phyloP scores from a whole-genome alignment of 2,888 invertebrate genomes.

The Troglohyphantes excavatus region DNA sequence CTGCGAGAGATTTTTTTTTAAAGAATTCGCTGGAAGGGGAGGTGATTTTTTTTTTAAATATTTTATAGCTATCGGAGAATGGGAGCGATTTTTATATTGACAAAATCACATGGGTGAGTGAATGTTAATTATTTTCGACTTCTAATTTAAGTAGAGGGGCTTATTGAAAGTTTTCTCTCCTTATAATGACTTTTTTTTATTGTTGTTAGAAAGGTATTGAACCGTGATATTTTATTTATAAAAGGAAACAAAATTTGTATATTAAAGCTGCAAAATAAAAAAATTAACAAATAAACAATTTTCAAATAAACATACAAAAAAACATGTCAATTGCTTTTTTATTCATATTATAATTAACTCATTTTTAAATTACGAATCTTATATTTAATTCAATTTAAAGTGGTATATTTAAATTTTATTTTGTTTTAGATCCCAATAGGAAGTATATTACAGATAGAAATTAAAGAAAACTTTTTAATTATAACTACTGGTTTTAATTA shows the following conservation, averaged over 20 bases:
- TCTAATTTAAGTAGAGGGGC: neutral
- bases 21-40: neutral
- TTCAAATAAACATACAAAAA: no score
- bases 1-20: neutral
- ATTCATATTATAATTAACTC: no score
- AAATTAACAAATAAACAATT: no score
- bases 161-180: neutral
- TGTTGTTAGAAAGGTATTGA: neutral
- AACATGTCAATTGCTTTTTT: no score
- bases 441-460: no score
- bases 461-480: no score
- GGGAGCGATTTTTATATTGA: neutral
- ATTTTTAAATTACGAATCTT: no score
- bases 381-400: no score
- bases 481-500: no score
- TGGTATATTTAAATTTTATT: no score
- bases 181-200: neutral
- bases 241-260: neutral
- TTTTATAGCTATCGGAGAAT: neutral
- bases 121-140: slow-evolving; percentile 5
- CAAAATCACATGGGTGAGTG: neutral
- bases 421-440: no score
- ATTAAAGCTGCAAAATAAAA: no score
- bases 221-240: neutral
- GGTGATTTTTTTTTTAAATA: neutral